Percentiles rank a stretch among this genome's conserved stretches.
Evolutionary conservation across 1,140 invertebrate species (phyloP).

Genomic region (Leptinotarsa undecemlineata): DNA sequence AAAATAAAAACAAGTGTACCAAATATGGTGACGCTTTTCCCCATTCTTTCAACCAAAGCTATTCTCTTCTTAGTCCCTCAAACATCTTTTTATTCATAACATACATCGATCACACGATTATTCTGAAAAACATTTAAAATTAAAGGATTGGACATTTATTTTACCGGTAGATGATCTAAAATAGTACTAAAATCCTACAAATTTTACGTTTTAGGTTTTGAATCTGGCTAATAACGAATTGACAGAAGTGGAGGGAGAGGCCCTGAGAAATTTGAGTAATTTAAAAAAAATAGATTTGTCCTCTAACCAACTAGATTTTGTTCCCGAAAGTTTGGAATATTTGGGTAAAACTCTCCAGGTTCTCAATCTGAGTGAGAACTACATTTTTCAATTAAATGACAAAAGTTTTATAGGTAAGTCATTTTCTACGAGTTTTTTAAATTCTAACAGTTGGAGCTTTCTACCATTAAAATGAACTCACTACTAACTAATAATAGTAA

Average conservation of each 20-base stretch:
- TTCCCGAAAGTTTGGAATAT: constrained; percentile 60
- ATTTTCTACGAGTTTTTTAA: too few relatives aligned
- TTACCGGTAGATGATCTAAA: background rate
- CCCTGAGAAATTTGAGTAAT: constrained; percentile 56
- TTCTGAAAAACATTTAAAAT: background rate
- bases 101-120: background rate
- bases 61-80: background rate
- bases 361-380: constrained; percentile 63
- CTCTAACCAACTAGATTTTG: constrained; percentile 60
- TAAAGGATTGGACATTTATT: background rate
- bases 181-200: background rate
- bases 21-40: too few relatives aligned
- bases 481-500: too few relatives aligned
- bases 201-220: constrained; percentile 56
- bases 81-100: background rate
- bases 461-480: too few relatives aligned
- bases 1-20: too few relatives aligned
- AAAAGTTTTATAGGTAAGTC: constrained; percentile 61
- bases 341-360: constrained; percentile 58
- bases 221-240: constrained; percentile 64
- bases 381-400: constrained; percentile 59
- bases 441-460: too few relatives aligned
- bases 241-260: constrained; percentile 54
- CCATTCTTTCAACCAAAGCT: background rate
- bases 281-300: constrained; percentile 62